A percentile compares a stretch with the other conserved stretches of the same genome.
Conservation (phyloP, 2,888 invertebrate genomes). For the Taenaris catops region DNA sequence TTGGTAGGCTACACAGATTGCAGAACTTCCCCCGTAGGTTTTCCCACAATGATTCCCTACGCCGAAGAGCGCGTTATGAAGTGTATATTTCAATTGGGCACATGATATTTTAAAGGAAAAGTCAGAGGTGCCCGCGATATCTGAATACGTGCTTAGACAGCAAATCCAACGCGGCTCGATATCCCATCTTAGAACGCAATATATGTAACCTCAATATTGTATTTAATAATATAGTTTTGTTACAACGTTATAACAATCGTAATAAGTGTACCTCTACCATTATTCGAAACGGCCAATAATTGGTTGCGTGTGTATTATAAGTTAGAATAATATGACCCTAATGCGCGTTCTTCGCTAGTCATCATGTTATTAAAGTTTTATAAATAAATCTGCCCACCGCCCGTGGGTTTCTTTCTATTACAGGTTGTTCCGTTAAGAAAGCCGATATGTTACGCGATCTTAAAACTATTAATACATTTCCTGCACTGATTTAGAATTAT, state of each 20-base stretch:
- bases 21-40: too few relatives aligned
- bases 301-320: conserved; percentile 39
- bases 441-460: too few relatives aligned
- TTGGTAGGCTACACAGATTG: too few relatives aligned
- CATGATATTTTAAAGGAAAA: background rate
- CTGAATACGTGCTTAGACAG: too few relatives aligned
- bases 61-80: too few relatives aligned
- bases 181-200: background rate
- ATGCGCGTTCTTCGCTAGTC: conserved; percentile 45
- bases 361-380: conserved; percentile 47
- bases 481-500: too few relatives aligned
- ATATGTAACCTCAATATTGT: conserved; percentile 12
- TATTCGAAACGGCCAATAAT: conserved; percentile 55
- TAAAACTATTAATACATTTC: too few relatives aligned
- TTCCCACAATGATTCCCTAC: too few relatives aligned
- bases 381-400: conserved; percentile 39
- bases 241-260: conserved; percentile 35
- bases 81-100: too few relatives aligned
- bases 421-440: background rate
- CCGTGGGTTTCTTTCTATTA: conserved; percentile 16
- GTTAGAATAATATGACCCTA: conserved; percentile 36
- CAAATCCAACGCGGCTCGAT: too few relatives aligned
- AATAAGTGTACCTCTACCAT: conserved; percentile 56
- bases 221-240: conserved; percentile 19
- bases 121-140: too few relatives aligned